Percentiles rank a stretch among this genome's conserved stretches.
Conservation (phyloP, 1,140 invertebrate genomes). For the Temnothorax nylanderi region DNA sequence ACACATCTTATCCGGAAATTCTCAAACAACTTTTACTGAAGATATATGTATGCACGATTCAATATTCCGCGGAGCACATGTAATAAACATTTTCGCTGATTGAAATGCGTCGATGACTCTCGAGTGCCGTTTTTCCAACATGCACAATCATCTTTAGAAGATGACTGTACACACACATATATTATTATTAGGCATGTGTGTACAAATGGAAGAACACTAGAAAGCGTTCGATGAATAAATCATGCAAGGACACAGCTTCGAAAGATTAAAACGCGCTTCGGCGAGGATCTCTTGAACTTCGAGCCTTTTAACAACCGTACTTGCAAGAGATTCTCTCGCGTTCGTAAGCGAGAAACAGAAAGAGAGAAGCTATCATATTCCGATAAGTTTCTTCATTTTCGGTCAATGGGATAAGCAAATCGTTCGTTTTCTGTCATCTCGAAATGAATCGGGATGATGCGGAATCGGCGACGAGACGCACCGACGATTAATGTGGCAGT, state of each 20-base stretch:
- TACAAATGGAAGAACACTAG: constrained; percentile 36
- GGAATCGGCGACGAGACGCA: too few species aligned
- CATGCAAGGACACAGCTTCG: constrained; percentile 43
- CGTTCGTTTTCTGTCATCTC: not conserved
- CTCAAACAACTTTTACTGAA: constrained; percentile 17
- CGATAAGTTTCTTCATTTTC: not conserved
- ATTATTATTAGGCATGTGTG: constrained; percentile 17
- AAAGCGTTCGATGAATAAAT: constrained; percentile 61
- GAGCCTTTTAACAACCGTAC: constrained; percentile 12
- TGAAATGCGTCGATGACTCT: constrained; percentile 47
- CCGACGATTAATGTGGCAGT: not conserved
- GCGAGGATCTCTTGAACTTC: constrained; percentile 36
- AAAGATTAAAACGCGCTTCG: constrained; percentile 56
- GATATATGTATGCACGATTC: constrained; percentile 2
- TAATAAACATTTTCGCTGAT: constrained; percentile 42
- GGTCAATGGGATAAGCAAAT: not conserved
- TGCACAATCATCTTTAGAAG: constrained; percentile 28
- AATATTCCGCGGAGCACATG: constrained; percentile 40
- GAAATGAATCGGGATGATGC: not conserved
- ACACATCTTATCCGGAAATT: constrained; percentile 15
- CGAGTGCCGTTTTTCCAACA: constrained; percentile 48
- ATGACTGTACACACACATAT: not conserved
- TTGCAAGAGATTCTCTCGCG: not conserved
- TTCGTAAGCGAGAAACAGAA: not conserved
- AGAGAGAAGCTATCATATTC: not conserved